Conservation (phyloP, 2,888 invertebrate species). For the Mythimna albipuncta region DNA sequence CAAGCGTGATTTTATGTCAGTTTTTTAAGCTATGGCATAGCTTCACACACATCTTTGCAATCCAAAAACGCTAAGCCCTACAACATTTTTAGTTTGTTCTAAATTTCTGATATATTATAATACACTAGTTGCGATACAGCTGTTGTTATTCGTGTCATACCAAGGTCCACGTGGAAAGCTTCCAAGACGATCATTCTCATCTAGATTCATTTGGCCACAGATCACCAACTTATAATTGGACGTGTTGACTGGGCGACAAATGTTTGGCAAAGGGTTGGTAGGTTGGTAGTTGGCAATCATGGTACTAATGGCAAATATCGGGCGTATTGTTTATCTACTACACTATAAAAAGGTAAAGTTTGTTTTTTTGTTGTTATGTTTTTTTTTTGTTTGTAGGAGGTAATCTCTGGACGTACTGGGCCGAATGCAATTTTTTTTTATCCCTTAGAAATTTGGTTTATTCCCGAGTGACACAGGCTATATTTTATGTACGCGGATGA, state of each 20-base stretch:
- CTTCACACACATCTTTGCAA: too few species aligned
- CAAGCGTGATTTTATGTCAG: too few species aligned
- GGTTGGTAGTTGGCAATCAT: slow-evolving; percentile 28
- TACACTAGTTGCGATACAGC: slow-evolving; percentile 29
- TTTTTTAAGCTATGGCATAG: too few species aligned
- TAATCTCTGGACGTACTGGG: too few species aligned
- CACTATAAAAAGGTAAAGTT: too few species aligned
- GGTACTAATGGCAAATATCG: background rate
- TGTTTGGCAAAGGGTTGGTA: slow-evolving; percentile 23
- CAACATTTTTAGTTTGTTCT: slow-evolving; percentile 1
- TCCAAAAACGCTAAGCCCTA: too few species aligned
- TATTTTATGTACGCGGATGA: too few species aligned
- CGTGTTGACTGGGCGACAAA: slow-evolving; percentile 3
- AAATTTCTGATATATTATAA: slow-evolving; percentile 6
- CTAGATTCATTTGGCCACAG: slow-evolving; percentile 31
- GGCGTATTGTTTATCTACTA: background rate
- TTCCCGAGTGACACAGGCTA: too few species aligned
- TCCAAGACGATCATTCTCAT: slow-evolving; percentile 49
- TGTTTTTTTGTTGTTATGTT: too few species aligned
- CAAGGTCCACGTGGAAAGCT: slow-evolving; percentile 55
- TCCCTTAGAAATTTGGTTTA: too few species aligned
- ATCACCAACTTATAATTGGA: slow-evolving; percentile 33
- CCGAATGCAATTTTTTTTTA: too few species aligned
- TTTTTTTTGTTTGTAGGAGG: too few species aligned
- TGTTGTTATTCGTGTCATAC: slow-evolving; percentile 48